These are phyloP conservation scores for Hylyphantes graminicola DNA, from an alignment of 1,140 invertebrate genomes.

Conservation along the genomic window DNA sequence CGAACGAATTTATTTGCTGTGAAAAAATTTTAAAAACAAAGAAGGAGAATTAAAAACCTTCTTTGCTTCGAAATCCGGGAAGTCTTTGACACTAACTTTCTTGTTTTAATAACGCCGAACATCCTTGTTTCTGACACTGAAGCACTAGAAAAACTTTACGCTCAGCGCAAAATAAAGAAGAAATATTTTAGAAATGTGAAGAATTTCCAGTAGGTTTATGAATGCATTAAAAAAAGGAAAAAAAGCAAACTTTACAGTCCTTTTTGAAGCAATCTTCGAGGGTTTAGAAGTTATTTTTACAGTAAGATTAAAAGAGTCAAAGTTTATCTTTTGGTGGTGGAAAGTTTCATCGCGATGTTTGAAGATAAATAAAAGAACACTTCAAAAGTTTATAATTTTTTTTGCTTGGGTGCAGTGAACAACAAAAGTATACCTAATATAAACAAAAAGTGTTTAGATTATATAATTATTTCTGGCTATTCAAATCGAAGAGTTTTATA, in stretches of 20 bases:
- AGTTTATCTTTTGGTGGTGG: slow-evolving; percentile 17
- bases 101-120: slow-evolving; percentile 8
- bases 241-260: neutral
- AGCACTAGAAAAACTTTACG: slow-evolving; percentile 14
- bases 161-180: slow-evolving; percentile 7
- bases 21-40: slow-evolving; percentile 8
- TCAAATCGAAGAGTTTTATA: no score
- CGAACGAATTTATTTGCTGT: neutral
- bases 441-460: no score
- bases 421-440: no score
- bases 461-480: no score
- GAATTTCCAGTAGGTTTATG: slow-evolving; percentile 41
- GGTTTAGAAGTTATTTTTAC: slow-evolving; percentile 32
- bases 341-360: no score
- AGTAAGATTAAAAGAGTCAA: slow-evolving; percentile 45
- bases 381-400: no score
- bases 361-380: no score
- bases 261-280: slow-evolving; percentile 18
- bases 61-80: neutral
- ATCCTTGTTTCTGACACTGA: slow-evolving; percentile 10
- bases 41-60: no score
- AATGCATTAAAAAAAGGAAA: slow-evolving; percentile 32
- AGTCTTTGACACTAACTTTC: slow-evolving; percentile 40
- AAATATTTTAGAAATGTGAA: slow-evolving; percentile 32
- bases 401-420: no score